Evolutionary conservation across 2,888 invertebrate species (phyloP).

Genomic region (Agrenia bidenticulata): DNA sequence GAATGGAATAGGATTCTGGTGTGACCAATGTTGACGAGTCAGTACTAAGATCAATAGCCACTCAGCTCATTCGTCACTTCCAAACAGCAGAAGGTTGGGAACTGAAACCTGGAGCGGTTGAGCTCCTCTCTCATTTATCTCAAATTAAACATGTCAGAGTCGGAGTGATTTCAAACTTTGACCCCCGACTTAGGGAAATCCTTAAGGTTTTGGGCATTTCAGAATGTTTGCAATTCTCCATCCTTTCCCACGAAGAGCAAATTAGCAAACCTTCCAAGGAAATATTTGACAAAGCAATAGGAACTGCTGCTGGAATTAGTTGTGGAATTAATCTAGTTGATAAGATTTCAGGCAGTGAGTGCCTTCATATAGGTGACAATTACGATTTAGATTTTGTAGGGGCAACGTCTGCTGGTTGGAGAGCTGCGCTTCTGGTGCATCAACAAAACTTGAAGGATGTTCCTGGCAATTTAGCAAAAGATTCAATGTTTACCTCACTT

Average conservation of each 20-base stretch:
- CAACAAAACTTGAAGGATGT: background rate
- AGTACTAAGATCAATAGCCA: constrained; percentile 29
- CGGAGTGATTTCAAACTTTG: constrained; percentile 86
- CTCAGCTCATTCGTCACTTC: constrained; percentile 62
- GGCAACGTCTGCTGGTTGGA: constrained; percentile 74
- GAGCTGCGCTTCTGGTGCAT: constrained; percentile 54
- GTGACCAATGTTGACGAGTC: constrained; percentile 8
- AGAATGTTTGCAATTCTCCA: constrained; percentile 74
- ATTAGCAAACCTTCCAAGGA: constrained; percentile 68
- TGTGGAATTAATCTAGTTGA: background rate
- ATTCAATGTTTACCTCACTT: background rate
- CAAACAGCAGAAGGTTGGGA: constrained; percentile 74
- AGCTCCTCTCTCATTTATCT: constrained; percentile 65
- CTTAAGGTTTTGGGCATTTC: constrained; percentile 67
- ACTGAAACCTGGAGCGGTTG: constrained; percentile 65
- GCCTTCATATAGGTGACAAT: constrained; percentile 82
- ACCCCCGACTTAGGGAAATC: constrained; percentile 72
- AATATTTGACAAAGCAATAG: constrained; percentile 31
- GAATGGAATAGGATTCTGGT: constrained; percentile 25
- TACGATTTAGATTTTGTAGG: constrained; percentile 74
- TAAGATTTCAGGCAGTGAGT: constrained; percentile 58
- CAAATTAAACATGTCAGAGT: constrained; percentile 57
- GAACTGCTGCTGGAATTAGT: constrained; percentile 54
- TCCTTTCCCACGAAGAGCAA: constrained; percentile 71
- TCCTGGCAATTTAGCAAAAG: background rate